phyloP scores from a whole-genome alignment of 2,797 vertebrate species.

The Sandelia bainsii region DNA sequence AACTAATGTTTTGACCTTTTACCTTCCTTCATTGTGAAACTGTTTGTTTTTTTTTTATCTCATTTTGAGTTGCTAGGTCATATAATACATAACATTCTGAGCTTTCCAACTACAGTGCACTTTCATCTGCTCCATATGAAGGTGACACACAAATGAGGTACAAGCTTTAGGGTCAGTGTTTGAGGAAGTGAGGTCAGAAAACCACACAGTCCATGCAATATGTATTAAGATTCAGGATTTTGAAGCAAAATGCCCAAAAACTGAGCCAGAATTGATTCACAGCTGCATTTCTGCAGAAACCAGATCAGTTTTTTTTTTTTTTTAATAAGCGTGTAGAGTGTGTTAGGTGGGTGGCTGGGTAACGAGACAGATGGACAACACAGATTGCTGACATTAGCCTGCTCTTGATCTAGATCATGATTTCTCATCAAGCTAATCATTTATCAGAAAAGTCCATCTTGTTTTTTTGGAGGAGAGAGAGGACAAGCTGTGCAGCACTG shows the following conservation, averaged over 20 bases:
- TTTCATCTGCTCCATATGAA: constrained; percentile 32
- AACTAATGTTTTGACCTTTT: no score
- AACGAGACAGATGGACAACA: constrained; percentile 81
- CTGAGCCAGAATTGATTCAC: constrained; percentile 33
- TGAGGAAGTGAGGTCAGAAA: constrained; percentile 34
- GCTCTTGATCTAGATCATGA: constrained; percentile 82
- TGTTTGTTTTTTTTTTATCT: constrained; percentile 1
- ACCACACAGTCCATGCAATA: constrained; percentile 47
- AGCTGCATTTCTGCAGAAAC: constrained; percentile 47
- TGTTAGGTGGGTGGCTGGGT: constrained; percentile 61
- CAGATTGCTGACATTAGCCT: constrained; percentile 83
- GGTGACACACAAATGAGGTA: constrained; percentile 42
- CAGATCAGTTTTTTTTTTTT: constrained; percentile 38
- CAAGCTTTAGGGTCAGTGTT: constrained; percentile 41
- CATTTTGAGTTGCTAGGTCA: constrained; percentile 6
- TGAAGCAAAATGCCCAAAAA: constrained; percentile 31
- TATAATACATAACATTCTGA: constrained; percentile 3
- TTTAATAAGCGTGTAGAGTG: constrained; percentile 6
- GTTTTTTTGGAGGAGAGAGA: constrained; percentile 54
- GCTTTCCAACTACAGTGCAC: constrained; percentile 13
- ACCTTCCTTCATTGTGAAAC: neutral
- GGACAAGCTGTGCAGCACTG: constrained; percentile 77
- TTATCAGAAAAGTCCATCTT: constrained; percentile 78
- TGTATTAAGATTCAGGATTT: constrained; percentile 31
- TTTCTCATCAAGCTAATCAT: constrained; percentile 84